Percentiles rank a stretch among this genome's conserved stretches.
Evolutionary conservation across 2,888 invertebrate species (phyloP).

Genomic region (Rotaria magnacalcarata): DNA sequence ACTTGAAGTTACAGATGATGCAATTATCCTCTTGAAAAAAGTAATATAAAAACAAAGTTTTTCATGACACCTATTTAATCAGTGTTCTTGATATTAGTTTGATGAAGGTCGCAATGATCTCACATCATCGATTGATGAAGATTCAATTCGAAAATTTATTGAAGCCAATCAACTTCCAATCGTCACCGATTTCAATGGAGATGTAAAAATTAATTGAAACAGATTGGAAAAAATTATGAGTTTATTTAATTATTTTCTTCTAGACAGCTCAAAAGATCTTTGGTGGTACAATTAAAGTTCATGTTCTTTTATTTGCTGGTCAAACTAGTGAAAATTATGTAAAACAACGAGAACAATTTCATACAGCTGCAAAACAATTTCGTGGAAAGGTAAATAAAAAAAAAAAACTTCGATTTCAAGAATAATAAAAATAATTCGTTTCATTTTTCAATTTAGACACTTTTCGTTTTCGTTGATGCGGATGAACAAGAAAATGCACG

Average conservation of each 20-base stretch:
- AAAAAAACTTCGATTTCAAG: background rate
- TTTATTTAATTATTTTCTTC: background rate
- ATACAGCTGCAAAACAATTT: constrained; percentile 79
- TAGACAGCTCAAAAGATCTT: constrained; percentile 91
- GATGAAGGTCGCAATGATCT: constrained; percentile 57
- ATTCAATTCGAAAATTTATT: constrained; percentile 75
- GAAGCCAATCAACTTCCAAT: constrained; percentile 77
- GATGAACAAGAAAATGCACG: constrained; percentile 91
- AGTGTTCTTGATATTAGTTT: constrained; percentile 49
- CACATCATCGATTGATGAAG: constrained; percentile 63
- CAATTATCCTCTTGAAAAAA: constrained; percentile 48
- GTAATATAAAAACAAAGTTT: background rate
- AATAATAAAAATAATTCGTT: background rate
- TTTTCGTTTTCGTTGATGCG: constrained; percentile 89
- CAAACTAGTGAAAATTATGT: constrained; percentile 72
- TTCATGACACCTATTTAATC: no score
- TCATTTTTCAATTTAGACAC: constrained; percentile 63
- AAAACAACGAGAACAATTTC: constrained; percentile 72
- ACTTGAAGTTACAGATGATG: constrained; percentile 70
- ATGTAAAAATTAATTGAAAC: background rate
- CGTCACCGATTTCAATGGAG: constrained; percentile 90
- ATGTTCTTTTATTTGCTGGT: constrained; percentile 87
- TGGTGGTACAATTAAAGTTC: constrained; percentile 92
- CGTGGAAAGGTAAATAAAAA: constrained; percentile 68
- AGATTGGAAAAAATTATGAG: no score